phyloP scores from a whole-genome alignment of 2,797 vertebrate genomes.

The Neostethus bicornis region DNA sequence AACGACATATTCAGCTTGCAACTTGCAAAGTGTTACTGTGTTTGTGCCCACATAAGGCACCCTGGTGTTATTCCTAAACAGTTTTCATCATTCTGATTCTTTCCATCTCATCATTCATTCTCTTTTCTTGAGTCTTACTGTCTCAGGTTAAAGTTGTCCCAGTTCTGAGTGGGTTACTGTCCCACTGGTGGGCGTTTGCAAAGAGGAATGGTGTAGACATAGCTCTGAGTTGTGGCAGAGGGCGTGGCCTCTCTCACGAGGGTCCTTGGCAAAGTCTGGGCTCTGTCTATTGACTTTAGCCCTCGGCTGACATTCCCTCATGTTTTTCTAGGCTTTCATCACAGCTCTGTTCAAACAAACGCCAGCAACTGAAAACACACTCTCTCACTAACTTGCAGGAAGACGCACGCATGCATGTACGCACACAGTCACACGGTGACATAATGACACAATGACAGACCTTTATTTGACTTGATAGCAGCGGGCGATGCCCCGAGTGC shows the following conservation, averaged over 20 bases:
- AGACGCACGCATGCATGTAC: slow-evolving; percentile 24
- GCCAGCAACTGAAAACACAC: slow-evolving; percentile 82
- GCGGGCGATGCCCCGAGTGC: slow-evolving; percentile 66
- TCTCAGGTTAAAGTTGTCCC: slow-evolving; percentile 10
- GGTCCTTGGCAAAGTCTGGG: slow-evolving; percentile 48
- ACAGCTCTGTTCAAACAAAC: slow-evolving; percentile 75
- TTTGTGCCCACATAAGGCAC: slow-evolving; percentile 29
- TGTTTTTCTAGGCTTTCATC: slow-evolving; percentile 81
- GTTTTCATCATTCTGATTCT: slow-evolving; percentile 14
- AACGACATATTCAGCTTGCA: slow-evolving; percentile 26
- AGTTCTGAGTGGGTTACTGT: slow-evolving; percentile 11
- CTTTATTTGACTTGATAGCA: slow-evolving; percentile 58
- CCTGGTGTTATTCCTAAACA: slow-evolving; percentile 42
- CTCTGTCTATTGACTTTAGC: slow-evolving; percentile 76
- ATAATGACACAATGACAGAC: slow-evolving; percentile 14
- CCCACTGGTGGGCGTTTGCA: slow-evolving; percentile 6
- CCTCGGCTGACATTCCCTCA: slow-evolving; percentile 75
- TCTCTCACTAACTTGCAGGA: slow-evolving; percentile 50
- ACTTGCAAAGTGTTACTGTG: slow-evolving; percentile 27
- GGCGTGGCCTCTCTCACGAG: slow-evolving; percentile 57
- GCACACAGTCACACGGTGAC: neutral
- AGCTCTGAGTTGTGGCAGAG: slow-evolving; percentile 35
- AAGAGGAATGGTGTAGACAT: slow-evolving; percentile 21
- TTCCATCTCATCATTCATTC: slow-evolving; percentile 21
- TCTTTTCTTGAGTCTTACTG: slow-evolving; percentile 26